Conservation (phyloP, 2,888 invertebrate genomes). For the Idaea biselata region DNA sequence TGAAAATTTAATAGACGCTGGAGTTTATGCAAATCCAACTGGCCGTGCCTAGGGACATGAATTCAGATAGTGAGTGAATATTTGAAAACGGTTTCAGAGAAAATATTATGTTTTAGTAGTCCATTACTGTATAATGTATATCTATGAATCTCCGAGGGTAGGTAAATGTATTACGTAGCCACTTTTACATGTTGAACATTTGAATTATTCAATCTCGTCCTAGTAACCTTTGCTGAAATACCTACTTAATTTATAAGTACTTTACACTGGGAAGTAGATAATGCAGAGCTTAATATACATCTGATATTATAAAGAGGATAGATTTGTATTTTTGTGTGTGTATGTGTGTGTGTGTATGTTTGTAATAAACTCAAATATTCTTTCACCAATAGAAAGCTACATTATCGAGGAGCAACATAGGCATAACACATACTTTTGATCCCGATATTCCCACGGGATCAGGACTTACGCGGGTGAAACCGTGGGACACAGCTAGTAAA, state of each 20-base stretch:
- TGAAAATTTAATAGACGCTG: conserved; percentile 16
- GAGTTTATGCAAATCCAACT: conserved; percentile 13
- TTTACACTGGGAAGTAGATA: neutral
- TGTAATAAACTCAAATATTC: no score
- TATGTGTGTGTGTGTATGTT: no score
- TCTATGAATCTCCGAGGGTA: neutral
- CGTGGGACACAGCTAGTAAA: no score
- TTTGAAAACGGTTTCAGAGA: neutral
- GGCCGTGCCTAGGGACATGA: conserved; percentile 4
- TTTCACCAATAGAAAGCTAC: no score
- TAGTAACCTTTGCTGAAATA: neutral
- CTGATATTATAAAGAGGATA: no score
- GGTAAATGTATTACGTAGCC: no score
- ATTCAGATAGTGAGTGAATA: conserved; percentile 3
- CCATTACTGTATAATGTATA: neutral
- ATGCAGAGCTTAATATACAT: no score
- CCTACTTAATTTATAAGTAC: neutral
- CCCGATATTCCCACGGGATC: no score
- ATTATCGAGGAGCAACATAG: no score
- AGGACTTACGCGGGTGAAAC: no score
- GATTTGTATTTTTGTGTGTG: no score
- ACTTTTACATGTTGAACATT: neutral
- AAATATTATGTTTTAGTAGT: neutral
- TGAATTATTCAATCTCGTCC: neutral
- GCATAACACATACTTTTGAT: no score